Evolutionary conservation across 2,797 vertebrate genomes (phyloP), one percentile per base, ranked within the genome.

Genomic region (Tokudaia tokunoshimensis): DNA sequence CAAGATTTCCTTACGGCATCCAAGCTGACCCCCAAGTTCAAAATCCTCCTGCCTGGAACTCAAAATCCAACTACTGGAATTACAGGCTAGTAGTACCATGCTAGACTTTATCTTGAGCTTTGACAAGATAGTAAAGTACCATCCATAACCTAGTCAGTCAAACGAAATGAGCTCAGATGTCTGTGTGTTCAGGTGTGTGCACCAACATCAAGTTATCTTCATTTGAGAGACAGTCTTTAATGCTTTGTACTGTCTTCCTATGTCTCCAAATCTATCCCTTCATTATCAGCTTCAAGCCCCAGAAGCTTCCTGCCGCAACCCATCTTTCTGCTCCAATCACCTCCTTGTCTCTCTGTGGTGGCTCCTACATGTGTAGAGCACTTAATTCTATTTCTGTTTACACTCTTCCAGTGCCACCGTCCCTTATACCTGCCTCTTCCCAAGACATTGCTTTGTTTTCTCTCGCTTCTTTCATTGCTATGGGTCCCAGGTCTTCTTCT

Each of bases 121-220:
- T 86, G 59, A 65, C 41, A 92, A 87, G 96, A 92, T 92, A 86
- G 75, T 17, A 26, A 85, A 95, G 95, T 74, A 31, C 11, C 37
- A 52, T 89, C 14, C 44, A 63, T 44, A 84, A 61, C 93, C 84
- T 89, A 80, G 76, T 81, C 31, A 81, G 57, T 75, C 34, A 83
- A 80, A 26, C 17, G 65, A 95, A 96, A 94, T 55, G 47, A 78
- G 22, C 12, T 81, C 29, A 70, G 70, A 29, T 61, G 31, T 57
- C 63, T 31, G 37, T 26, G 31, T 44, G 3, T 12, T n/a, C 29
- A 78, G 24, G n/a, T 61, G 55, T 22, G 3, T 55, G 15, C 6
- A 63, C 34, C 37, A 41, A 76, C 37, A 29, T 74, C 20, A 41
- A 44, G 31, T 61, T 76, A n/a, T 55, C 94, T 90, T 84, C 96